Percentiles rank a stretch among this genome's conserved stretches.
Conservation (phyloP, 2,888 invertebrate species). For the Ectemnius cavifrons region DNA sequence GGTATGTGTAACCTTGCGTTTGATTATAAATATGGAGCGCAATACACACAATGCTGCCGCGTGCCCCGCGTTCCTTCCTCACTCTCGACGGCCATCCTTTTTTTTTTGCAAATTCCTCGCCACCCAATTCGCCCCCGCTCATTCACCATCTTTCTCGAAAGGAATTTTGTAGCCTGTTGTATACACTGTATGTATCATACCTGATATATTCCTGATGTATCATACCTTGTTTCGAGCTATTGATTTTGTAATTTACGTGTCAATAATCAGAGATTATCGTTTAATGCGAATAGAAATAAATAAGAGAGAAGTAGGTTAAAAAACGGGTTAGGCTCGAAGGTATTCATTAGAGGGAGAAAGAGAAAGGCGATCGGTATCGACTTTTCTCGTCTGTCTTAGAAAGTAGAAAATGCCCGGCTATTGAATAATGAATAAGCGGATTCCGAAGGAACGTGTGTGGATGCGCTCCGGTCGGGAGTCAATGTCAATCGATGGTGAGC, state of each 20-base stretch:
- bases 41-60: conserved; percentile 43
- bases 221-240: too few relatives aligned
- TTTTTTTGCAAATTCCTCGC: conserved; percentile 35
- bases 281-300: too few relatives aligned
- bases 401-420: conserved; percentile 15
- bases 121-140: too few relatives aligned
- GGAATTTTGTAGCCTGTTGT: too few relatives aligned
- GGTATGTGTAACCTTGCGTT: conserved; percentile 52
- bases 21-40: conserved; percentile 56
- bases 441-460: not conserved
- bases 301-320: too few relatives aligned
- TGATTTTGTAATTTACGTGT: too few relatives aligned
- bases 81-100: conserved; percentile 36
- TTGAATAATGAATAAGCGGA: conserved; percentile 13
- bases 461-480: not conserved
- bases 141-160: too few relatives aligned
- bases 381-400: not conserved
- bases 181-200: too few relatives aligned
- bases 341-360: too few relatives aligned
- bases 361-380: not conserved
- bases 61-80: conserved; percentile 37
- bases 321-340: too few relatives aligned
- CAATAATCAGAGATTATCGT: too few relatives aligned
- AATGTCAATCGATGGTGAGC: not conserved
- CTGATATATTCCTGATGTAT: too few relatives aligned